These are phyloP conservation scores for Neopipo cinnamomea DNA, from an alignment of 2,113 vertebrate genomes.

Conservation along the genomic window DNA sequence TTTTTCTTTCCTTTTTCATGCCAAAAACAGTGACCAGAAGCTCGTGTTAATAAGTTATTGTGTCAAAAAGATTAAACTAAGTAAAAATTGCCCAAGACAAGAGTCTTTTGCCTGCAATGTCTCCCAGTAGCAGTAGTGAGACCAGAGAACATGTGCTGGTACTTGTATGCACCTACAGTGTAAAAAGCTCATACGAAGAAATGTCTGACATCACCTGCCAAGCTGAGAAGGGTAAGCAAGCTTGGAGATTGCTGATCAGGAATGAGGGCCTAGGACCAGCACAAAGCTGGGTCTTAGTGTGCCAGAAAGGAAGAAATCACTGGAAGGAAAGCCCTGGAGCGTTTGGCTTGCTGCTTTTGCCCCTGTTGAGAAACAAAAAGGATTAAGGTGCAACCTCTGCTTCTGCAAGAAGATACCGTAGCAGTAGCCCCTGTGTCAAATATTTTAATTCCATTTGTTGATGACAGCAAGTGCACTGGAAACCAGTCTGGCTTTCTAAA, in stretches of 20 bases:
- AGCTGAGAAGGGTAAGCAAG: neutral
- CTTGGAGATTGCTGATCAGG: neutral
- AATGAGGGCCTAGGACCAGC: neutral
- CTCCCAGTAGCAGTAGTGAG: neutral
- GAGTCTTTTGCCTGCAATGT: neutral
- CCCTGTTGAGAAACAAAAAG: neutral
- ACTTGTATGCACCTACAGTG: accelerated
- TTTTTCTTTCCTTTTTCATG: neutral
- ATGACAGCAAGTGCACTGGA: neutral
- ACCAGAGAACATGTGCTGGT: neutral
- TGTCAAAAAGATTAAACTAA: neutral
- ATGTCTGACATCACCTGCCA: neutral
- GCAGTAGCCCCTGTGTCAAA: neutral
- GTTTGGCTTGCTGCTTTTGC: neutral
- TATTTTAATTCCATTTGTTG: neutral
- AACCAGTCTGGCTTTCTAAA: neutral
- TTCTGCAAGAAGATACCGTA: neutral
- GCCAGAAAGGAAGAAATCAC: neutral
- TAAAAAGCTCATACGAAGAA: neutral
- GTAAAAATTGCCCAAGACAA: neutral
- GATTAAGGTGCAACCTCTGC: neutral
- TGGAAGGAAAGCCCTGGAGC: neutral
- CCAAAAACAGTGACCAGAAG: neutral
- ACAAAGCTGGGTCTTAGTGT: neutral
- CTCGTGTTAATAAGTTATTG: neutral